Conservation (phyloP, 2,888 invertebrate genomes). For the Diarsia dahlii region DNA sequence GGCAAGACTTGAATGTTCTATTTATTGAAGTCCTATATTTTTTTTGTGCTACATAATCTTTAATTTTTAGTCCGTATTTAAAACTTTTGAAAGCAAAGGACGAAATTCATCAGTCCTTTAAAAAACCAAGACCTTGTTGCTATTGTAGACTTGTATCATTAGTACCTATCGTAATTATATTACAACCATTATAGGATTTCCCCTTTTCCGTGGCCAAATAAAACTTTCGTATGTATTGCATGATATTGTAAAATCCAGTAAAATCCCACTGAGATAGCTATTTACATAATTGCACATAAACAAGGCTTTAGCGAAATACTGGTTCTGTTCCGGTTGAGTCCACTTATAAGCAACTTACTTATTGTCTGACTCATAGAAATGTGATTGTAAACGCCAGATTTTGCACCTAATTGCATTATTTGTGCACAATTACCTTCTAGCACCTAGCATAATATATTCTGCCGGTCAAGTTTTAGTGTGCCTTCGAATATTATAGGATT, state of each 20-base stretch:
- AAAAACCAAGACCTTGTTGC: neutral
- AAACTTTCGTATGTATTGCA: slow-evolving; percentile 31
- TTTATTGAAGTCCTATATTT: neutral
- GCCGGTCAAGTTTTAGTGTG: neutral
- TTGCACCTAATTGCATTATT: slow-evolving; percentile 3
- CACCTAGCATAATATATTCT: neutral
- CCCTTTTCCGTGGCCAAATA: slow-evolving; percentile 20
- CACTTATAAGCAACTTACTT: slow-evolving; percentile 11
- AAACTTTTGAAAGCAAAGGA: neutral
- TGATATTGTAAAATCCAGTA: slow-evolving; percentile 46
- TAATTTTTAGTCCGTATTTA: neutral
- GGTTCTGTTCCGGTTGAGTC: slow-evolving; percentile 48
- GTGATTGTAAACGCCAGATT: slow-evolving; percentile 1
- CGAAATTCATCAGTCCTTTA: neutral
- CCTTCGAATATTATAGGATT: neutral
- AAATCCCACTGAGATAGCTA: slow-evolving; percentile 37
- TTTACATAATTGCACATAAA: slow-evolving; percentile 44
- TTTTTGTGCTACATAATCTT: neutral
- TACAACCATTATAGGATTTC: slow-evolving; percentile 19
- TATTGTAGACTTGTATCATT: neutral
- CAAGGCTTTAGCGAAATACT: slow-evolving; percentile 43
- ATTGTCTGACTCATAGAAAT: slow-evolving; percentile 23
- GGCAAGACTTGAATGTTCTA: neutral
- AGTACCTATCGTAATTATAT: neutral
- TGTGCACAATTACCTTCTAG: neutral